Conservation (phyloP, 2,888 invertebrate species). For the Lasioglossum zephyrum region DNA sequence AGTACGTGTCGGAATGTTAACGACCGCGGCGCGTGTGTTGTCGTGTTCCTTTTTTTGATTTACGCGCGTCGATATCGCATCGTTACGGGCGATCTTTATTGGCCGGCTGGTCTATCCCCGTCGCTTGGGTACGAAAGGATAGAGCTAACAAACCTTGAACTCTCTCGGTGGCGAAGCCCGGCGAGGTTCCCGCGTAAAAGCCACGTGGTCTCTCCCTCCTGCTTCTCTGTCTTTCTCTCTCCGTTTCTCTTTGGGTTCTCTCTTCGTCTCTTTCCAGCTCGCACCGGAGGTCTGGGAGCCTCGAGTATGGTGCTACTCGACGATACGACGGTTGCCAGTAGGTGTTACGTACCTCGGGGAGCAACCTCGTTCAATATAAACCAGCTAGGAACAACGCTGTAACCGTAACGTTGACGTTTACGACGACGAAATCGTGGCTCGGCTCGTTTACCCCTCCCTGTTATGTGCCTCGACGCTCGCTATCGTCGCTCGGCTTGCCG, state of each 20-base stretch:
- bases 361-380: slow-evolving; percentile 84
- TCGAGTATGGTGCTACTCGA: slow-evolving; percentile 70
- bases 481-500: slow-evolving; percentile 62
- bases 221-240: slow-evolving; percentile 13
- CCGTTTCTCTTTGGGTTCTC: slow-evolving; percentile 7
- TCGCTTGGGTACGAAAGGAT: slow-evolving; percentile 39
- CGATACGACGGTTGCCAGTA: slow-evolving; percentile 76
- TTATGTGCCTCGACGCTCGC: slow-evolving; percentile 67
- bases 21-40: slow-evolving; percentile 18
- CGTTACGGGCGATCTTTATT: slow-evolving; percentile 36
- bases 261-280: slow-evolving; percentile 10
- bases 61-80: slow-evolving; percentile 30
- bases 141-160: slow-evolving; percentile 66
- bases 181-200: slow-evolving; percentile 80
- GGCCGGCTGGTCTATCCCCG: slow-evolving; percentile 36
- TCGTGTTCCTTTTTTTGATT: slow-evolving; percentile 30
- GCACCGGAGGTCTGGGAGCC: slow-evolving; percentile 57
- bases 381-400: slow-evolving; percentile 84
- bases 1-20: slow-evolving; percentile 34
- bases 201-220: slow-evolving; percentile 77
- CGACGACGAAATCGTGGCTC: slow-evolving; percentile 84
- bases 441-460: slow-evolving; percentile 82
- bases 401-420: slow-evolving; percentile 85
- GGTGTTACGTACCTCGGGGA: slow-evolving; percentile 84
- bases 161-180: slow-evolving; percentile 33